phyloP scores from a whole-genome alignment of 2,113 vertebrate species.

The Azemiops feae region DNA sequence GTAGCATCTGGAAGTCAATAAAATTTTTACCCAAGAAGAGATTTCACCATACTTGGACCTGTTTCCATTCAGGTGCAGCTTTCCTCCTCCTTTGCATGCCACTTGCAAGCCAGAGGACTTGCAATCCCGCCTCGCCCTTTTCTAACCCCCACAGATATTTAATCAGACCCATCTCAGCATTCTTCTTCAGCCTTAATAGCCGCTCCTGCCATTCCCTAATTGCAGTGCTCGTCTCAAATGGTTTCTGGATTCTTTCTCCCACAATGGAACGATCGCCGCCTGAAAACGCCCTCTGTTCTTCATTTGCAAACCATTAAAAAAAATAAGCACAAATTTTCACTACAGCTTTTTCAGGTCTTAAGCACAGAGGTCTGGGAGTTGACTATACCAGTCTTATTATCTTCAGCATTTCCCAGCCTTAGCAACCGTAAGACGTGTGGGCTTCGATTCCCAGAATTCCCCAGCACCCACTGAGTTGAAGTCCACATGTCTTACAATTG shows the following conservation, averaged over 20 bases:
- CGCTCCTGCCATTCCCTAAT: not conserved
- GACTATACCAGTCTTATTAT: not conserved
- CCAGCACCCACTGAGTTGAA: not conserved
- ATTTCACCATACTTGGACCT: not conserved
- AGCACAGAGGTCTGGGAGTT: not conserved
- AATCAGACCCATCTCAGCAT: not conserved
- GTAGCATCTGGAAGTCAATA: not conserved
- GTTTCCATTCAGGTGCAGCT: not conserved
- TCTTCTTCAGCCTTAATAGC: not conserved
- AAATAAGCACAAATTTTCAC: not conserved
- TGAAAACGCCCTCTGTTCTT: not conserved
- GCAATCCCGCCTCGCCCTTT: not conserved
- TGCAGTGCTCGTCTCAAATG: no score
- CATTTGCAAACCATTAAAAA: not conserved
- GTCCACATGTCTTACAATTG: not conserved
- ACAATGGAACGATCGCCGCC: not conserved
- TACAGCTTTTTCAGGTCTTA: not conserved
- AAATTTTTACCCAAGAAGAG: not conserved
- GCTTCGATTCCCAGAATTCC: not conserved
- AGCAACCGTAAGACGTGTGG: not conserved
- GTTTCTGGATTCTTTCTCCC: not conserved
- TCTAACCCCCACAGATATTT: no score
- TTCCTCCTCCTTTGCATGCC: not conserved
- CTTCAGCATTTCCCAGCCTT: not conserved
- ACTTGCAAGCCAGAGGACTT: not conserved